Evolutionary conservation across 2,113 vertebrate species (phyloP), one percentile per base, ranked within the genome.

Genomic region (Peucedramus taeniatus): DNA sequence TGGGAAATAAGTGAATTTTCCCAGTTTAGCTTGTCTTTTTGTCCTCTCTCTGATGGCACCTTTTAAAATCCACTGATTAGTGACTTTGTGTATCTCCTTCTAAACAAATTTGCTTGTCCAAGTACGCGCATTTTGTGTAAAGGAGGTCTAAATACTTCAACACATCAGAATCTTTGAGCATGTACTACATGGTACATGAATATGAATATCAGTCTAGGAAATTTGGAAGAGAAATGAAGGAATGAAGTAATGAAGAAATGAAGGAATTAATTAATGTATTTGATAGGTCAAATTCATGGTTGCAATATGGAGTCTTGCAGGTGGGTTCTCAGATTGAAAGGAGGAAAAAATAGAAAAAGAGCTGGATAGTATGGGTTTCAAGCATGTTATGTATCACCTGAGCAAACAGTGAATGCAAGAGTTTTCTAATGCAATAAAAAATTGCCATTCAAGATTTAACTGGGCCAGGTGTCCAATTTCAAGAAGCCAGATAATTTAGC

Each of bases 1-100:
- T 0, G 0, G 14, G 17, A 77, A 87, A 59, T 7, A 27, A 0
- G 0, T 27, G 3, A n/a, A 44, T 88, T 77, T 89, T 80, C 15
- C 66, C 35, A 37, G 13, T 51, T 71, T 49, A 60, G 8, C 37
- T 85, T 82, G 8, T 9, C 20, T 47, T 74, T 74, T 68, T 39
- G 39, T 19, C 21, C 9, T 51, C 14, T 78, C 33, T 84, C 18
- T 33, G 15, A 45, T 33, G 8, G 33, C 33, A 30, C 13, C 6
- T 65, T 40, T 84, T 37, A 51, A 42, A 87, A n/a, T 74, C 3
- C 7, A 27, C n/a, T 64, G 11, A 44, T 81, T 44, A 61, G 6
- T 20, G 22, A n/a, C 8, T 26, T n/a, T 44, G 4, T 49, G 13
- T 21, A 17, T 14, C 22, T 71, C 19, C 9, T 6, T 79, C 75